Evolutionary conservation across 2,797 vertebrate species (phyloP), one percentile per base, ranked within the genome.

Genomic region (Amphiprion clarkii): DNA sequence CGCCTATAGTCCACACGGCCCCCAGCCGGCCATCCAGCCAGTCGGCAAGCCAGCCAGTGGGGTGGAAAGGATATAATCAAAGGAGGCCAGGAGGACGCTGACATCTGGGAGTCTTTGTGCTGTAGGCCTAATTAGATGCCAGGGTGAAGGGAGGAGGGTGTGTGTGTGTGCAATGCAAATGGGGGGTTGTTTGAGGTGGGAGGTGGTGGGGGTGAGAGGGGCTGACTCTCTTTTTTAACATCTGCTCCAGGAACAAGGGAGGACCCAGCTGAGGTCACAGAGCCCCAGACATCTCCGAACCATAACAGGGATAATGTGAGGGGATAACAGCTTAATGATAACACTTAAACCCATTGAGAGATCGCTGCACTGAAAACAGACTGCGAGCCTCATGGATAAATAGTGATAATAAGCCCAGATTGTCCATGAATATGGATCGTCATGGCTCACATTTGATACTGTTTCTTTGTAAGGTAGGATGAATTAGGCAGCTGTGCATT

Each of bases 51-150:
- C 79, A 56, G 82, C 70, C 88, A 94, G 92, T 90, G 93, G 95
- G 91, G 94, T 94, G 95, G 95, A 96, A 96, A 95, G 88, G 94
- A 95, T 95, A 95, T 95, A 96, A 96, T 96, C 95, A 96, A 96
- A 96, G 94, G 89, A 91, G 92, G 87, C 91, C 94, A 93, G 95
- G 95, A 95, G 94, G 96, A 96, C 95, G 92, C 95, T 94, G 97
- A 97, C 96, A 97, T 97, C 96, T 97, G 96, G 95, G 96, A 96
- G 95, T 96, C 96, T 96, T 96, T 96, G 95, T 95, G 93, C 88
- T 89, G 87, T 67, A 84, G 93, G 93, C 86, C 94, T 97, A 97
- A 97, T 97, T 96, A 96, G 95, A 96, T 93, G 90, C 92, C 93
- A 82, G 54, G 48, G 93, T 93, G 94, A 93, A 94, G 92, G 88